A percentile compares a stretch with the other conserved stretches of the same genome.
These are phyloP conservation scores for Anableps anableps DNA, from an alignment of 2,797 vertebrate genomes.

Conservation along the genomic window DNA sequence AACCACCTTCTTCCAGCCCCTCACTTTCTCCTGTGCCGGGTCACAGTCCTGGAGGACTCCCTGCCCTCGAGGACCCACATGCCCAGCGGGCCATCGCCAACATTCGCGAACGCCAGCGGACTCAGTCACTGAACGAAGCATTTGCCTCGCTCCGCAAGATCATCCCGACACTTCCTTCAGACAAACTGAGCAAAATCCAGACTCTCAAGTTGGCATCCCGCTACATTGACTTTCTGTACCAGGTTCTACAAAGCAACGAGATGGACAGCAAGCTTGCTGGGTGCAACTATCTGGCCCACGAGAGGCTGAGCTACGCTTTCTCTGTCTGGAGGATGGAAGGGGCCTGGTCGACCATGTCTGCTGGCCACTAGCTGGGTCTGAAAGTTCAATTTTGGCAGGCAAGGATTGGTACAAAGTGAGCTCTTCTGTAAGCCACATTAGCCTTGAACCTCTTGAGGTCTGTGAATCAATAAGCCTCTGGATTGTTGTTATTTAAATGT, in stretches of 20 bases:
- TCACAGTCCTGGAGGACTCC: slow-evolving; percentile 60
- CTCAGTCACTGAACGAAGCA: slow-evolving; percentile 91
- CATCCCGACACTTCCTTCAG: slow-evolving; percentile 91
- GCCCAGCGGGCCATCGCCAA: slow-evolving; percentile 90
- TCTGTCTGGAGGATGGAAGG: slow-evolving; percentile 97
- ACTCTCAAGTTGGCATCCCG: slow-evolving; percentile 91
- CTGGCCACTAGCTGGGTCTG: slow-evolving; percentile 81
- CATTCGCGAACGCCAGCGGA: slow-evolving; percentile 89
- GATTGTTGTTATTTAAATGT: slow-evolving; percentile 14
- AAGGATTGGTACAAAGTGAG: slow-evolving; percentile 17
- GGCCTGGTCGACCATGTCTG: slow-evolving; percentile 92
- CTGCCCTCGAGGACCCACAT: slow-evolving; percentile 83
- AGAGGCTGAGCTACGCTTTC: slow-evolving; percentile 93
- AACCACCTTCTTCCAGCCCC: slow-evolving; percentile 54
- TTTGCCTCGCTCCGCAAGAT: slow-evolving; percentile 91
- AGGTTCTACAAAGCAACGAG: slow-evolving; percentile 91
- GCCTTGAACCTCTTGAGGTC: background rate
- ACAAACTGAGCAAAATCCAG: slow-evolving; percentile 96
- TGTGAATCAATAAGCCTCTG: slow-evolving; percentile 12
- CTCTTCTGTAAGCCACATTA: background rate
- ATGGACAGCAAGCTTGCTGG: slow-evolving; percentile 87
- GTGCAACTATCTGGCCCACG: slow-evolving; percentile 91
- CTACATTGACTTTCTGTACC: slow-evolving; percentile 94
- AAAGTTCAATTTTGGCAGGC: slow-evolving; percentile 1
- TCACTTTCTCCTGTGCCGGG: slow-evolving; percentile 70